These are phyloP conservation scores for Palythoa grandiflora DNA, from an alignment of 92 coral and sea anemone species.

Conservation along the genomic window DNA sequence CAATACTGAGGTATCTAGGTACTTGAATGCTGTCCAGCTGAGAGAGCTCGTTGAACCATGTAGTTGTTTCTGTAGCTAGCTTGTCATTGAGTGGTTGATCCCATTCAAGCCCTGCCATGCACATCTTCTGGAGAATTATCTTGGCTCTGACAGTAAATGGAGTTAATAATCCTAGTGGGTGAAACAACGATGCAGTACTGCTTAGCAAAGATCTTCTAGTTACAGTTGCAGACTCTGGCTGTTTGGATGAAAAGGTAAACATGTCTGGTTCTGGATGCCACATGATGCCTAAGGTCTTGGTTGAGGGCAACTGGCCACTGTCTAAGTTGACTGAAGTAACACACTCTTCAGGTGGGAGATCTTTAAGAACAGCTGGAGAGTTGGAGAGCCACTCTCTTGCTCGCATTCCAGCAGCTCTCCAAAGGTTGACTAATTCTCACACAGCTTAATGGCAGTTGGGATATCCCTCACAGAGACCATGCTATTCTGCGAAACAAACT, in stretches of 20 bases:
- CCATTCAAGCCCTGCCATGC: conserved; percentile 53
- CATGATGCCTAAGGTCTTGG: conserved; percentile 18
- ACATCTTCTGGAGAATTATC: conserved; percentile 31
- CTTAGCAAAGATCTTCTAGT: conserved; percentile 50
- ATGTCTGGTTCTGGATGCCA: conserved; percentile 30
- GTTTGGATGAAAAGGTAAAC: conserved; percentile 27
- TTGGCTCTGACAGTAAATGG: conserved; percentile 46
- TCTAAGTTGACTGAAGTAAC: conserved; percentile 61
- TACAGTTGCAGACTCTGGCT: background rate
- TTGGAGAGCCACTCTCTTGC: conserved; percentile 69
- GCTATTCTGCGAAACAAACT: background rate
- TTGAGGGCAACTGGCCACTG: conserved; percentile 12
- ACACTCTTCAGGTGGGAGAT: conserved; percentile 61
- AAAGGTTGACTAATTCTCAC: background rate
- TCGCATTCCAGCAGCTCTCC: conserved; percentile 58
- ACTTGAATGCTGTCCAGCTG: conserved; percentile 16
- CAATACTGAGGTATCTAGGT: conserved; percentile 37
- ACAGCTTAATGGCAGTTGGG: background rate
- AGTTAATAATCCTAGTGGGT: conserved; percentile 67
- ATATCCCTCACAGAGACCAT: conserved; percentile 17
- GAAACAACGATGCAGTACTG: conserved; percentile 68
- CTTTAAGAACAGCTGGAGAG: conserved; percentile 49
- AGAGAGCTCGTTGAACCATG: conserved; percentile 39
- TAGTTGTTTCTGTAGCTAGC: background rate
- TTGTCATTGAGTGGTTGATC: conserved; percentile 47